Base-by-base conservation (phyloP, 1,140 invertebrate genomes). In the Bicyclus anynana region DNA sequence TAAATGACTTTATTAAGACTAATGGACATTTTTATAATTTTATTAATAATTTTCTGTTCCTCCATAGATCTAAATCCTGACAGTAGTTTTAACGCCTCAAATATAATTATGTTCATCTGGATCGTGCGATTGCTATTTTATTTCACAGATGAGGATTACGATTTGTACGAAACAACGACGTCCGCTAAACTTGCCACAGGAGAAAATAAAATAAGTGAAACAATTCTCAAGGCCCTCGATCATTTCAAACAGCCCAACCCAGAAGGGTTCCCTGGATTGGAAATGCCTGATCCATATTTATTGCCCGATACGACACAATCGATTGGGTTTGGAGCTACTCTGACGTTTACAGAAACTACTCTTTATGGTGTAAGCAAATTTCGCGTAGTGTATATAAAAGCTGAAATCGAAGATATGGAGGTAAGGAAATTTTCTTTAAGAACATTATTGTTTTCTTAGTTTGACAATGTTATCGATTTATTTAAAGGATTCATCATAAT, bases 301-400 rank as follows among this genome's bases (percentile, higher is more conserved):
- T 93, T 96, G 16, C 95, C 95, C 0, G 92, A 94, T 62, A 93
- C 94, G 82, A 92, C 92, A 52, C 92, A 95, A 53, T 91, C 92
- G 1, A 87, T 95, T 42, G 92, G 92, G 0, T 89, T 95, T 35
- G 80, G 71, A 6, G 93, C 91, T 9, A 60, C 18, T 1, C 65
- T 97, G 84, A 91, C 92, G 57, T 94, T 96, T 72, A 92, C 91
- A 58, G 90, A 95, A 44, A 91, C 93, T 1, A 91, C 91, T 51
- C 91, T 96, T 0, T 91, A 94, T 53, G 95, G 95, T 2, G 84
- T 96, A 10, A 94, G 93, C 50, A 93, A 95, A 70, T 96, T 96
- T 72, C 90, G 92, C 13, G 92, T 97, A 14, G 42, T 80, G 1
- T 79, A 86, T 38, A 67, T 86, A 1, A 65, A 82, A 51, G 74